Base-by-base conservation (phyloP, 2,797 vertebrate genomes). In the Chelon auratus region DNA sequence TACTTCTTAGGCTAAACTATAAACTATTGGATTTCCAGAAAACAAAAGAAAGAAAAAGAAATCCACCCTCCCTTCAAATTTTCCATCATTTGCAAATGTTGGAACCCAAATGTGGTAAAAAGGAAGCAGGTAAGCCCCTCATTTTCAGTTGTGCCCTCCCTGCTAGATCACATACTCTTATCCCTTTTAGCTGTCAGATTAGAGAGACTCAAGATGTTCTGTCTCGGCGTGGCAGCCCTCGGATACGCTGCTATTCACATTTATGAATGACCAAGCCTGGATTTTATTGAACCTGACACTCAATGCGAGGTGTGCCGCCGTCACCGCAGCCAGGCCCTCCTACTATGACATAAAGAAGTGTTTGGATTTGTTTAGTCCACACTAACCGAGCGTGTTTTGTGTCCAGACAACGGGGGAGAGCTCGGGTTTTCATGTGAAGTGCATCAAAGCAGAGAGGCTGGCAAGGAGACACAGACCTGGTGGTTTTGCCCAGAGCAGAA, bases 141-240 rank as follows among this genome's bases (percentile, higher is more conserved):
- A 60, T 81, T 88, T 77, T 66, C 67, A 77, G 74, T 72, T 73
- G 72, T 74, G 71, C 77, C 77, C 68, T 78, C 79, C 72, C 79
- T 58, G 68, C 77, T 83, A 82, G 86, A 87, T 91, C 82, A 91
- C 83, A 86, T 87, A 86, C 82, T 86, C 87, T 82, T 84, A 92
- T 91, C 91, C 80, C 76, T 80, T 86, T 89, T 89, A 90, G 89
- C 87, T 71, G 77, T 56, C 82, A 91, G 91, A 90, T 93, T 92
- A 93, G 68, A 87, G 84, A 74, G 84, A 89, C 85, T 93, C 90
- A 89, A 89, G 84, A 90, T 89, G 85, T 92, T 85, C 83, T 81
- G 72, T 84, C 68, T 88, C 78, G 11, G 40, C 64, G 57, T 86
- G 72, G 78, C 55, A 56, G 72, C 57, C 72, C 63, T 43, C 57